phyloP scores from a whole-genome alignment of 2,797 vertebrate species.

The Lacerta viridis region DNA sequence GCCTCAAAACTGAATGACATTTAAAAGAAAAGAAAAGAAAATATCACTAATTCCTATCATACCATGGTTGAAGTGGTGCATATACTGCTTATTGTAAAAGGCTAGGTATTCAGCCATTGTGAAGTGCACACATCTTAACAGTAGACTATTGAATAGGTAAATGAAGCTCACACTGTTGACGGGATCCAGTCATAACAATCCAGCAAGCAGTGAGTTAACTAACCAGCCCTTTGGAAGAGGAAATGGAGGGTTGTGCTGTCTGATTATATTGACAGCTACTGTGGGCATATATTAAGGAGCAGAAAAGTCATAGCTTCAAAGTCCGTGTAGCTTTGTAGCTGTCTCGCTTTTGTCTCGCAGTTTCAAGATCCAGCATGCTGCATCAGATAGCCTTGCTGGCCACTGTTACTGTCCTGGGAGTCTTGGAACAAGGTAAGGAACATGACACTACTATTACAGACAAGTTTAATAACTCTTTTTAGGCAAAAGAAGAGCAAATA shows the following conservation, averaged over 20 bases:
- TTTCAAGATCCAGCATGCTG: constrained; percentile 70
- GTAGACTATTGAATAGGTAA: no score
- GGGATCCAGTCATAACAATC: neutral
- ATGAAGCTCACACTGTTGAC: neutral
- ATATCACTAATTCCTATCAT: neutral
- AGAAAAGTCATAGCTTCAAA: neutral
- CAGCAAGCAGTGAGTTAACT: constrained; percentile 55
- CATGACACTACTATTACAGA: neutral
- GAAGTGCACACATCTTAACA: neutral
- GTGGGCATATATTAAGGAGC: constrained; percentile 3
- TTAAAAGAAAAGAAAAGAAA: neutral
- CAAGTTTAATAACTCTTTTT: neutral
- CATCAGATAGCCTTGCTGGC: constrained; percentile 85
- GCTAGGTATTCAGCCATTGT: neutral
- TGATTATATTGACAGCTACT: neutral
- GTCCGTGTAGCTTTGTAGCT: fast-evolving
- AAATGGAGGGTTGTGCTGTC: constrained; percentile 33
- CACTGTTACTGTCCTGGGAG: constrained; percentile 85
- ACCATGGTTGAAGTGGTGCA: neutral
- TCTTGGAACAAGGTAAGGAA: constrained; percentile 90
- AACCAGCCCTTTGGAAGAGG: constrained; percentile 45
- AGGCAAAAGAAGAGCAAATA: no score
- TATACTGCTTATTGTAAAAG: neutral
- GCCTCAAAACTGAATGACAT: neutral
- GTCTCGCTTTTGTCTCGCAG: fast-evolving